Evolutionary conservation across 2,113 vertebrate species (phyloP), one percentile per base, ranked within the genome.

Genomic region (Myiopsitta monachus): DNA sequence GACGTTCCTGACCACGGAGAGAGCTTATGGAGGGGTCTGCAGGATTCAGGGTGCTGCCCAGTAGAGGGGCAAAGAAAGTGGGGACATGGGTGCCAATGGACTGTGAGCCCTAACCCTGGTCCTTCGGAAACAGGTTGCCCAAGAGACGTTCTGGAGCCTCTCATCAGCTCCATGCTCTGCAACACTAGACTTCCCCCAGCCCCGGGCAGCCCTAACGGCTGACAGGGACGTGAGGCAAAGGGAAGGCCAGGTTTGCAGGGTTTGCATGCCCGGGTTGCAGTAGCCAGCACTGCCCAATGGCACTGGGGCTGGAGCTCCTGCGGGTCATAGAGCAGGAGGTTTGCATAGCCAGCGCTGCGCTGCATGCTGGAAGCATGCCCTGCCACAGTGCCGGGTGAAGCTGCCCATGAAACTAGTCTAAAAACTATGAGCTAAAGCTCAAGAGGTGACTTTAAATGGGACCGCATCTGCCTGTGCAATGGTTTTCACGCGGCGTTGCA

Each of bases 221-320:
- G 5, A 43, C 2, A 2, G 26, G 51, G 33, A 59, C 8, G 0
- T 5, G 64, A 93, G 39, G 57, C 47, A 89, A 94, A 64, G 9
- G 0, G 0, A 73, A 83, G 90, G 33, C 51, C 8, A 12, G 10
- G 6, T 66, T 66, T 75, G 64, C 72, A 46, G 54, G 27, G 18
- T 61, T 73, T 16, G 36, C 33, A 28, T 1, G 0, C 27, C 23
- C 3, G 0, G 18, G 43, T 44, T 0, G 0, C 55, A 7, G 1
- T 3, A 39, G 77, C 38, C 2, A 3, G 33, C 38, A 2, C 28
- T 22, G 39, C 41, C 41, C 44, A 41, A 14, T 1, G 7, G 33
- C 33, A 27, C 15, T 0, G 0, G 10, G 22, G 33, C 51, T 8
- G 17, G n/a, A 44, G 30, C 69, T 47, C 46, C 44, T 4, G 0